phyloP scores from a whole-genome alignment of 37 sponge, comb jelly and placozoan genomes.

The Geodia barretti region DNA sequence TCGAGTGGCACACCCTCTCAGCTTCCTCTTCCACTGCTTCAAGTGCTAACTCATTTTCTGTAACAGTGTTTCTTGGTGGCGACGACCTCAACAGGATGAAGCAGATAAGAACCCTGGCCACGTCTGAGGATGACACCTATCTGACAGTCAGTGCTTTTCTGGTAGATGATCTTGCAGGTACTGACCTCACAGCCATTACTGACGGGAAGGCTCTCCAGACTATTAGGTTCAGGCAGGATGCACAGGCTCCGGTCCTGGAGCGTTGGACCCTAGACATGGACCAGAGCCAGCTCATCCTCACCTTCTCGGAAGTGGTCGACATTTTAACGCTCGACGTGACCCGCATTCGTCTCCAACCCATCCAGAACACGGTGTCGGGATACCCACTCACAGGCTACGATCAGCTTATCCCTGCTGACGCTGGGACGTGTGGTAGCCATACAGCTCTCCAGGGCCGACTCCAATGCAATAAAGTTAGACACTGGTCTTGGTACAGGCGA shows the following conservation, averaged over 20 bases:
- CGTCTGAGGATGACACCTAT: constrained; percentile 47
- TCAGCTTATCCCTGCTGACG: constrained; percentile 67
- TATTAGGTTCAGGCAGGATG: constrained; percentile 47
- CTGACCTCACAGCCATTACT: constrained; percentile 81
- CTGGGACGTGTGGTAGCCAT: constrained; percentile 65
- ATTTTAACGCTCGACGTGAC: constrained; percentile 42
- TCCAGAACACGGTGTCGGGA: constrained; percentile 10
- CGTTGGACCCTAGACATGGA: constrained; percentile 71
- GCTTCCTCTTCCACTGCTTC: constrained; percentile 35
- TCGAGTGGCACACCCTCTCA: constrained; percentile 57
- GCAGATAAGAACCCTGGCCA: constrained; percentile 71
- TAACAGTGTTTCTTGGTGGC: constrained; percentile 51
- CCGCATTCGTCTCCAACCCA: constrained; percentile 45
- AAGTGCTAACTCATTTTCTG: constrained; percentile 38
- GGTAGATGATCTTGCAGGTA: constrained; percentile 76
- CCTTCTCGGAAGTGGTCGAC: constrained; percentile 83
- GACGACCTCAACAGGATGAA: constrained; percentile 81
- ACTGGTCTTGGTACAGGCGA: constrained; percentile 55
- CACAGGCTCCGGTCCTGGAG: constrained; percentile 41
- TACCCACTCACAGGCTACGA: constrained; percentile 46
- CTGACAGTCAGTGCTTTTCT: constrained; percentile 69
- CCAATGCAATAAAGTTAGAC: constrained; percentile 72
- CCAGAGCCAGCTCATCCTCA: constrained; percentile 61
- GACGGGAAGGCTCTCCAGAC: constrained; percentile 82
- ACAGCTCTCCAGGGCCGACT: constrained; percentile 47